Evolutionary conservation across 2,113 vertebrate species (phyloP).

Genomic region (Morone chrysops): DNA sequence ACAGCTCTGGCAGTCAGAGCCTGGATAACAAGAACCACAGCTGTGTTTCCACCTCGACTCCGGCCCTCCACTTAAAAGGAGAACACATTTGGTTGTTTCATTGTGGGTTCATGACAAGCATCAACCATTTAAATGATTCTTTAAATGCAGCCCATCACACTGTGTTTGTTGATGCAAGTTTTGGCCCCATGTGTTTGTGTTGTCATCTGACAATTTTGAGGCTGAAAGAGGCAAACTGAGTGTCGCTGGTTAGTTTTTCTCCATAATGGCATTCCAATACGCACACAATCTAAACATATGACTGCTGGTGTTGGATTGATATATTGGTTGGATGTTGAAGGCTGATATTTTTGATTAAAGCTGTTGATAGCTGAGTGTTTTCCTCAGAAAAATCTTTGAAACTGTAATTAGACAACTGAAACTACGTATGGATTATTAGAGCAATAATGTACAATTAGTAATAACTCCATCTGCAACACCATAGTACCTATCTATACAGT

Average conservation of each 20-base stretch:
- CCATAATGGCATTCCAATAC: constrained; percentile 30
- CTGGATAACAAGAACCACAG: constrained; percentile 61
- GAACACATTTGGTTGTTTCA: constrained; percentile 32
- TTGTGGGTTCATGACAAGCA: constrained; percentile 42
- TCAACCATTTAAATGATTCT: constrained; percentile 42
- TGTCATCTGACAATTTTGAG: constrained; percentile 36
- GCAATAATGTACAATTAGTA: neutral
- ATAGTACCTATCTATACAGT: neutral
- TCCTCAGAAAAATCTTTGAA: neutral
- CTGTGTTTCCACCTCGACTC: constrained; percentile 66
- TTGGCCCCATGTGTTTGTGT: constrained; percentile 42
- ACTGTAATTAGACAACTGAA: neutral
- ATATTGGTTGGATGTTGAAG: neutral
- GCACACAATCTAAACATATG: constrained; percentile 16
- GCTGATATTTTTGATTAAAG: constrained; percentile 14
- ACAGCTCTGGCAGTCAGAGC: constrained; percentile 56
- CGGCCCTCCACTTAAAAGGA: constrained; percentile 8
- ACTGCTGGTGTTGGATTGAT: neutral
- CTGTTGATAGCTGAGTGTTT: neutral
- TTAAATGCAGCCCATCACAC: constrained; percentile 53
- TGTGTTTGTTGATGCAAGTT: constrained; percentile 61
- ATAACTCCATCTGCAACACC: neutral
- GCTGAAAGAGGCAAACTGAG: constrained; percentile 10
- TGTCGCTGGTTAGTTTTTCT: constrained; percentile 26
- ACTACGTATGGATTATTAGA: neutral